Base-by-base conservation (phyloP, 1,140 invertebrate genomes). In the Eufriesea mexicana region DNA sequence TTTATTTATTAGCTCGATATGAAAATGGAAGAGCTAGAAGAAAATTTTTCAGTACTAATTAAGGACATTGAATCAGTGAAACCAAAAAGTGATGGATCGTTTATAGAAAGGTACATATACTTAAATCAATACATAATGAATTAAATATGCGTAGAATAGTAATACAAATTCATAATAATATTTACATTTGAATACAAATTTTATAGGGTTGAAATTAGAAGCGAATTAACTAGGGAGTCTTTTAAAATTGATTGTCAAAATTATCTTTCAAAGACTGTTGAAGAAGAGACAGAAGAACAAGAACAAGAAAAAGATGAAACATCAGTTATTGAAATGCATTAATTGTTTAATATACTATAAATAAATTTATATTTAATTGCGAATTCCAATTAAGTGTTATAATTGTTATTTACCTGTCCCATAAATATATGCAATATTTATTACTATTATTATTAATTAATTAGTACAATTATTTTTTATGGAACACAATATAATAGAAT, bases 31-130 rank as follows among this genome's bases (percentile, higher is more conserved):
- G 94, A 96, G 59, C 93, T 98, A 66, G 96, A 96, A 90, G 96
- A 96, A 85, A 98, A 98, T 91, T 95, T 98, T 86, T 90, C 90
- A 62, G 91, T 93, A 0, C 80, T 97, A 70, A 78, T 98, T 28
- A 93, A 95, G 82, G 96, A 97, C 92, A 88, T 97, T 68, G 92
- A 96, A 85, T 86, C 84, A 5, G 94, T 93, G 64, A 95, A 95
- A 83, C 96, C 96, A 16, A 96, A 96, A 89, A 93, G 95, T 64
- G 93, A 95, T 74, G 96, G 95, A 14, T 88, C 93, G 42, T 97
- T 97, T 89, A 96, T 98, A 72, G 95, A 95, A 25, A 96, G 96
- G 96, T 96, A 95, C 0, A 70, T 77, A 57, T 72, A 81, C 18
- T 77, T 28, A 77, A 66, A 25, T 59, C n/a, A n/a, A n/a, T 59